Percentiles rank a stretch among this genome's conserved stretches.
Conservation (phyloP, 2,113 vertebrate species). For the Melanerpes formicivorus region DNA sequence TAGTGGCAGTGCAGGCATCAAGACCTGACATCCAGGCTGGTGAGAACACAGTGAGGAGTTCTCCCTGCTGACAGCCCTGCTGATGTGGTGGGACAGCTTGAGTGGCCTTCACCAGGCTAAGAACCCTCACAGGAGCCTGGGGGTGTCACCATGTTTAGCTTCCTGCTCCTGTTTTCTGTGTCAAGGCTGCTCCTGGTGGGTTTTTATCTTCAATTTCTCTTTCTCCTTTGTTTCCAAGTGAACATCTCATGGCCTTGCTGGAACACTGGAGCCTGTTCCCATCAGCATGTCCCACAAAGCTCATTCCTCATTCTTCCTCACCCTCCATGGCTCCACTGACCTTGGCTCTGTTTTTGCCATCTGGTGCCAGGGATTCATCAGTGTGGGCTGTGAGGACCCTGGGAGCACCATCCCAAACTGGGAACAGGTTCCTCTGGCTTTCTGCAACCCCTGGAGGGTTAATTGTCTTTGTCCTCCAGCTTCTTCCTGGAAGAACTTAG, state of each 20-base stretch:
- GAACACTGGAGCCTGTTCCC: background rate
- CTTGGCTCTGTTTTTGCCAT: background rate
- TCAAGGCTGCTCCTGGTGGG: background rate
- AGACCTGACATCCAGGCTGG: background rate
- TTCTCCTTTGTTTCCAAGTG: background rate
- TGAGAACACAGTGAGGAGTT: background rate
- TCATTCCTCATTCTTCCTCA: too few species aligned
- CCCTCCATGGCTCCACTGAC: background rate
- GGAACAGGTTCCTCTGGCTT: background rate
- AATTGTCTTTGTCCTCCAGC: background rate
- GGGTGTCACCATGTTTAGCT: background rate
- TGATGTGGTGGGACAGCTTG: background rate
- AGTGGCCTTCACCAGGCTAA: background rate
- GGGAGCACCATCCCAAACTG: background rate
- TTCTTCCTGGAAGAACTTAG: background rate
- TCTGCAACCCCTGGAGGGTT: background rate
- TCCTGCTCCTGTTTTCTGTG: rapidly evolving
- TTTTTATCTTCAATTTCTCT: rapidly evolving
- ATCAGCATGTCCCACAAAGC: background rate
- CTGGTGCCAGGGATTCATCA: background rate
- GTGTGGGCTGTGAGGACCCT: background rate
- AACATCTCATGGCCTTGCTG: background rate
- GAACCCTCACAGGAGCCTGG: too few species aligned
- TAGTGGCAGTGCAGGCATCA: rapidly evolving
- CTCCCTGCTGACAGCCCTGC: background rate